Base-by-base conservation (phyloP, 2,888 invertebrate genomes). In the Cataglyphis albicans region DNA sequence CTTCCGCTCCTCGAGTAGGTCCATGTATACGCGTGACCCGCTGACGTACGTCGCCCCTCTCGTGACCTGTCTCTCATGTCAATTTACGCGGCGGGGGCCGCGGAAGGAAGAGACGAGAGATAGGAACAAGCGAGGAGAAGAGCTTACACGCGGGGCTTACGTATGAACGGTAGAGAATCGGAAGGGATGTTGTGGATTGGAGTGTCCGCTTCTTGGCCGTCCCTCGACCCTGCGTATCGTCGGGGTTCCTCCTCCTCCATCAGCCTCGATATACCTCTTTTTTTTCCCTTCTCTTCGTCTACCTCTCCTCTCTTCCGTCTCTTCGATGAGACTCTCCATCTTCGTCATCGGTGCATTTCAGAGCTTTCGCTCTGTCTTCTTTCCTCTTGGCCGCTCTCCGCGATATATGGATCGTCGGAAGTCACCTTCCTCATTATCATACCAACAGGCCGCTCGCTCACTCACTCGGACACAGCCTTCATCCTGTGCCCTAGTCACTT, bases 391-490 rank as follows among this genome's bases (percentile, higher is more conserved):
- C 81, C 84, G 84, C 90, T 91, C 91, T 90, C 90, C 90, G 89
- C 89, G 88, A 89, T 92, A 92, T 92, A 93, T 92, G 92, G 92
- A 94, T 93, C 94, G 93, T 94, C 94, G 94, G 94, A 94, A 94
- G 94, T 94, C 94, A 94, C 94, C 94, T 94, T 94, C 94, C 94
- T 94, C 94, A 94, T 94, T 94, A 94, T 94, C 94, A 94, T 94
- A 93, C 92, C 93, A 93, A 92, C 91, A 91, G 88, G 89, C 91
- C 90, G 88, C 93, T 93, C 90, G 88, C 93, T 93, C 93, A 92
- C 90, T 92, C 91, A 91, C 92, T 93, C 93, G 93, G 91, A 90
- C 93, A 90, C 93, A 94, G 93, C 94, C 93, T 94, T 94, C 94
- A 94, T 94, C 94, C 94, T 94, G 93, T 94, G 93, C 91, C 93